Evolutionary conservation across 2,113 vertebrate genomes (phyloP), one percentile per base, ranked within the genome.

Genomic region (Spheniscus mendiculus): DNA sequence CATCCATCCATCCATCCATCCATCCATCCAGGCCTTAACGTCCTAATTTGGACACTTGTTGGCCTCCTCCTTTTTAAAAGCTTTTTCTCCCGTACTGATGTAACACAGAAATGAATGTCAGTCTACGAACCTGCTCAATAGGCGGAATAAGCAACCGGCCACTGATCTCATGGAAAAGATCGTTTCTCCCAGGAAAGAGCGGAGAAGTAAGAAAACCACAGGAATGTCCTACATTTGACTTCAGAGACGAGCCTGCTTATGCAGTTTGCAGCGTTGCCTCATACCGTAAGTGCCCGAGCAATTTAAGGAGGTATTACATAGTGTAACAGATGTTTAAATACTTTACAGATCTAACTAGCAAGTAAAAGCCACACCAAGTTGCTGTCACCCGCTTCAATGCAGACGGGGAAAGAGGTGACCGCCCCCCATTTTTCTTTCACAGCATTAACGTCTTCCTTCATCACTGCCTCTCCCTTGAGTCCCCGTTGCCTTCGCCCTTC

Each of bases 301-400:
- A 62, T 82, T 63, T 49, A 66, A 82, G 73, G 47, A 59, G n/a
- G 42, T 87, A 86, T 72, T 88, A 74, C 44, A 52, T 8, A 81
- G 52, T 6, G 10, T 84, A 95, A 74, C 56, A 89, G 50, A 89
- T 84, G 67, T 89, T 95, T 87, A 87, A 95, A 91, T 74, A 81
- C 59, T 79, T 87, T 79, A 59, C 73, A 87, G 69, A 66, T 47
- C 73, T 91, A 87, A 82, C 83, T 63, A 93, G 70, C 65, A 91
- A 91, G 66, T 84, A 61, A 93, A 93, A 87, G 47, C 47, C 83
- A 78, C 26, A 62, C 59, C 61, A 30, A 3, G 6, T 25, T 89
- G 61, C 69, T 62, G 30, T 81, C 83, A 74, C n/a, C 52, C 63
- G 38, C 65, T 89, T 59, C 69, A 40, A 18, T 25, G 17, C 73